These are phyloP conservation scores for Schizaphis graminum DNA, from an alignment of 2,888 invertebrate species.

Conservation along the genomic window DNA sequence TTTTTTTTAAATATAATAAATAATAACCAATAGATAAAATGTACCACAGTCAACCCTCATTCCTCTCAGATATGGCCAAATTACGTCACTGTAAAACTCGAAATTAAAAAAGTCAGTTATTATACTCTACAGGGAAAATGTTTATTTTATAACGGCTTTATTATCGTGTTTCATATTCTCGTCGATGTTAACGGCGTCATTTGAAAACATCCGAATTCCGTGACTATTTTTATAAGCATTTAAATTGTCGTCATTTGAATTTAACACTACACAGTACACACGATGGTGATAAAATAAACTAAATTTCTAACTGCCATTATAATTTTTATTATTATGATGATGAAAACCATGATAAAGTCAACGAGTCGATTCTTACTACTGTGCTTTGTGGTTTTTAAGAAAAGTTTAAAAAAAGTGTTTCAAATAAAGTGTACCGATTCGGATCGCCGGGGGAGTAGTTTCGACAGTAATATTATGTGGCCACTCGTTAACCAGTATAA, in stretches of 20 bases:
- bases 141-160: neutral
- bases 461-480: neutral
- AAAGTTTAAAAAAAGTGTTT: neutral
- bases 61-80: too few species aligned
- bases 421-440: neutral
- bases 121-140: neutral
- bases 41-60: too few species aligned
- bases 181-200: neutral
- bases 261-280: neutral
- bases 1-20: too few species aligned
- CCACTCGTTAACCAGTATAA: neutral
- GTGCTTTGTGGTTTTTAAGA: neutral
- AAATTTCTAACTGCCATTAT: neutral
- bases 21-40: too few species aligned
- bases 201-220: neutral
- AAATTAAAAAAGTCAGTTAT: neutral
- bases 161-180: neutral
- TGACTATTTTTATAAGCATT: neutral
- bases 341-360: neutral
- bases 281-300: neutral
- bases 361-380: neutral
- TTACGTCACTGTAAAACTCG: neutral
- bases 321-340: neutral
- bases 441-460: neutral
- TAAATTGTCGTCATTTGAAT: neutral